Evolutionary conservation across 2,797 vertebrate species (phyloP), one percentile per base, ranked within the genome.

Genomic region (Bradypodion ventrale): DNA sequence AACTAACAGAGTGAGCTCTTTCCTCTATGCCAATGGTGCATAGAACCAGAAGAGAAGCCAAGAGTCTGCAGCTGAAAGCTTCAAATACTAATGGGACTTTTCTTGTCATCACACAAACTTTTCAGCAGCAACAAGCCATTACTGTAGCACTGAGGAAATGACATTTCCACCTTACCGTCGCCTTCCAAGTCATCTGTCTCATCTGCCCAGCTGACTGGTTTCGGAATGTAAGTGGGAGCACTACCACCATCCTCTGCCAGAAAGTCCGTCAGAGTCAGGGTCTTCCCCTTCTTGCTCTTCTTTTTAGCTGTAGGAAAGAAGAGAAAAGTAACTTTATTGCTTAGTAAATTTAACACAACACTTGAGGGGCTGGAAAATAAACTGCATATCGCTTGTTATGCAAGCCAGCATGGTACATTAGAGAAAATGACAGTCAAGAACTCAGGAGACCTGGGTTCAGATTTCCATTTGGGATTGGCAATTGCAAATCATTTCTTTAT

Each of bases 251-350:
- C 98, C 92, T 98, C 97, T 6, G 98, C 98, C 92, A 99, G 96
- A 90, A 99, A 99, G 93, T 99, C 98, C 83, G 97, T 99, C 37
- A 99, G 96, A 84, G 98, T 98, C 79, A 99, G 95, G 93, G 98
- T 99, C 96, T 99, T 99, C 85, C 98, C 98, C 97, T 99, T 99
- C 98, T 99, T 99, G 93, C 97, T 98, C 96, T 97, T 99, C 97
- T 99, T 99, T 96, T 99, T 99, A 89, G 96, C 98, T 98, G 89
- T 35, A 65, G 72, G 21, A 82, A 70, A 73, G 10, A 59, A 8
- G 27, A 49, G 15, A 83, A 52, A 60, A 27, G 19, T 40, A 2
- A 8, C 6, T 60, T 76, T 44, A 60, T 7, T 21, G 29, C 23
- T 3, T 10, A 4, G 66, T 59, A 52, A 32, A 29, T 56, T 13